A percentile compares a stretch with the other conserved stretches of the same genome.
phyloP scores from a whole-genome alignment of 2,797 vertebrate species.

The Danio tinwini region DNA sequence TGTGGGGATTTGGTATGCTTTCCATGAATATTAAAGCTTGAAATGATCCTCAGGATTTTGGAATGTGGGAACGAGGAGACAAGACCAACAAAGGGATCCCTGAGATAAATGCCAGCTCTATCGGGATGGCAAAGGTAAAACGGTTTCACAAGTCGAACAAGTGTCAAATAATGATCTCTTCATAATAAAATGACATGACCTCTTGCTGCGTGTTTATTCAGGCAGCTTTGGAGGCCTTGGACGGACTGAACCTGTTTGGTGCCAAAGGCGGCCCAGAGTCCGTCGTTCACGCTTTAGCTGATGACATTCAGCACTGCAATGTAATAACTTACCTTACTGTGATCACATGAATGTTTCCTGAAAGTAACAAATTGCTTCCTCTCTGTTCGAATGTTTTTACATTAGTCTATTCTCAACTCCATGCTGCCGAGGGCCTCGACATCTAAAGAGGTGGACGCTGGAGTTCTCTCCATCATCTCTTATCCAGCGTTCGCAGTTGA shows the following conservation, averaged over 20 bases:
- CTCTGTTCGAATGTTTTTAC: slow-evolving; percentile 13
- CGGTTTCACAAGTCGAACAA: not conserved
- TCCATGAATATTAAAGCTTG: not conserved
- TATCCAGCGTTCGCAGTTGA: slow-evolving; percentile 97
- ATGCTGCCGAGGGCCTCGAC: slow-evolving; percentile 96
- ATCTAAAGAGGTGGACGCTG: slow-evolving; percentile 97
- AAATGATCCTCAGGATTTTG: slow-evolving; percentile 85
- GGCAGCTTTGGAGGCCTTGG: slow-evolving; percentile 95
- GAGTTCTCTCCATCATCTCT: slow-evolving; percentile 92
- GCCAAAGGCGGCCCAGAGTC: slow-evolving; percentile 94
- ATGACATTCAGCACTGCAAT: slow-evolving; percentile 97
- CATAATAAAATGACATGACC: not conserved
- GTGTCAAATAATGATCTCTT: slow-evolving; percentile 8
- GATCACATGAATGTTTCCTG: slow-evolving; percentile 9
- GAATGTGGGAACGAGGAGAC: slow-evolving; percentile 98
- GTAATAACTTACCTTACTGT: slow-evolving; percentile 68
- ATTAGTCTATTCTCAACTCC: slow-evolving; percentile 94
- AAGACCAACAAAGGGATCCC: slow-evolving; percentile 98
- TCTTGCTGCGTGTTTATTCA: slow-evolving; percentile 61
- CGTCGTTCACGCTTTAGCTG: slow-evolving; percentile 91
- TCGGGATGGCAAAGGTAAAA: slow-evolving; percentile 95
- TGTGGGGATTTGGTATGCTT: not conserved
- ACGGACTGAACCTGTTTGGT: slow-evolving; percentile 94
- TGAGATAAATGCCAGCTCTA: slow-evolving; percentile 94
- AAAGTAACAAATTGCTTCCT: not conserved